phyloP scores from a whole-genome alignment of 2,113 vertebrate species.

The Oxyura jamaicensis region DNA sequence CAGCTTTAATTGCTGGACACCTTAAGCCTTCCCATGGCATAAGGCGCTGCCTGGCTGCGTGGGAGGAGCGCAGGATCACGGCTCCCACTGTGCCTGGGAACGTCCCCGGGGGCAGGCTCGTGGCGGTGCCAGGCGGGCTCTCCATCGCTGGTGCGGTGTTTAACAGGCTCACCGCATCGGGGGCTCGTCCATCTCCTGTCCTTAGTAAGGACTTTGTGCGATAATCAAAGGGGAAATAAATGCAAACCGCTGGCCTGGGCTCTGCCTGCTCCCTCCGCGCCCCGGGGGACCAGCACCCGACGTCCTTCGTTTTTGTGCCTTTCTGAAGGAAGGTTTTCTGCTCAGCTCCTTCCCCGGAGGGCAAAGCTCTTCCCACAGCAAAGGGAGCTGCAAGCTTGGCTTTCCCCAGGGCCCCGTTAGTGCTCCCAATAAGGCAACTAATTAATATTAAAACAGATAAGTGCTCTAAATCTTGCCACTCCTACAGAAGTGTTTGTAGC shows the following conservation, averaged over 20 bases:
- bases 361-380: background rate
- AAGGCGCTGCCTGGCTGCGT: background rate
- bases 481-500: background rate
- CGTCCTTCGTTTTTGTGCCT: background rate
- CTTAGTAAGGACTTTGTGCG: background rate
- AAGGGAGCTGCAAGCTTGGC: background rate
- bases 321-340: background rate
- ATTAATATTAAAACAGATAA: background rate
- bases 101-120: too few relatives aligned
- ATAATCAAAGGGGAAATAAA: background rate
- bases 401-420: background rate
- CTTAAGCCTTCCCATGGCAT: too few relatives aligned
- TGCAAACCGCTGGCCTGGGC: background rate
- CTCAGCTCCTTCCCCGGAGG: rapidly evolving
- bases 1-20: background rate
- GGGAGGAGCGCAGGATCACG: too few relatives aligned
- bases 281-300: background rate
- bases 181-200: background rate
- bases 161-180: background rate
- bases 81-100: background rate
- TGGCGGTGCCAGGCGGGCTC: too few relatives aligned
- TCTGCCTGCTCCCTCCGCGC: background rate
- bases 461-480: background rate
- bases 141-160: background rate
- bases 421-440: rapidly evolving